These are phyloP conservation scores for Athalia circularis DNA, from an alignment of 2,888 invertebrate genomes.

Conservation along the genomic window DNA sequence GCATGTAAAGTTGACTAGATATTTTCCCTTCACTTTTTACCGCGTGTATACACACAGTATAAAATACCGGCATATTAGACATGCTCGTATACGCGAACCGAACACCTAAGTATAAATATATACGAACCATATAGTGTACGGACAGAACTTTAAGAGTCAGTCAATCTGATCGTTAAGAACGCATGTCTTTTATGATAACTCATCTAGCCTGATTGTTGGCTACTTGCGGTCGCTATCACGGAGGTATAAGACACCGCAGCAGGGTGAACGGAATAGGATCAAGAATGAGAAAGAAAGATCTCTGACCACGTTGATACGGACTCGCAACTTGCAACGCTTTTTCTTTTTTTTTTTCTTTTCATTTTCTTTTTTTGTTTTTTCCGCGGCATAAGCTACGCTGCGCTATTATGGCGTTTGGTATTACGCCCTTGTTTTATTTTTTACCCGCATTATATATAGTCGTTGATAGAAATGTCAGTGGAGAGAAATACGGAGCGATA, in stretches of 20 bases:
- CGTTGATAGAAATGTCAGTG: neutral
- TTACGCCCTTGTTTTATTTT: neutral
- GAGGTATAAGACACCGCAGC: neutral
- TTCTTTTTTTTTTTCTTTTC: neutral
- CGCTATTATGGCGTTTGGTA: too few species aligned
- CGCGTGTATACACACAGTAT: neutral
- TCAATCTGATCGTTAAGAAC: conserved; percentile 32
- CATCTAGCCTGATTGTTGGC: conserved; percentile 31
- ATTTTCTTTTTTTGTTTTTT: too few species aligned
- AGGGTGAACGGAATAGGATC: conserved; percentile 14
- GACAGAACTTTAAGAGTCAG: neutral
- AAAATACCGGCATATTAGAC: neutral
- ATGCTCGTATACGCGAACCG: neutral
- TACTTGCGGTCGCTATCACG: conserved; percentile 19
- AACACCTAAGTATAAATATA: neutral
- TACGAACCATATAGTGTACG: neutral
- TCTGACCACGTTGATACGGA: neutral
- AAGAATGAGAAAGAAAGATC: conserved; percentile 15
- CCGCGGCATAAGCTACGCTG: too few species aligned
- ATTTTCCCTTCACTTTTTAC: conserved; percentile 47
- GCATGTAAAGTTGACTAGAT: neutral
- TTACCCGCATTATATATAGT: neutral
- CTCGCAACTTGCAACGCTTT: neutral
- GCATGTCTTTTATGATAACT: conserved; percentile 33
- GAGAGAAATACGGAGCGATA: neutral